Conservation (phyloP, 2,888 invertebrate genomes). For the Synanthedon andrenaeformis region DNA sequence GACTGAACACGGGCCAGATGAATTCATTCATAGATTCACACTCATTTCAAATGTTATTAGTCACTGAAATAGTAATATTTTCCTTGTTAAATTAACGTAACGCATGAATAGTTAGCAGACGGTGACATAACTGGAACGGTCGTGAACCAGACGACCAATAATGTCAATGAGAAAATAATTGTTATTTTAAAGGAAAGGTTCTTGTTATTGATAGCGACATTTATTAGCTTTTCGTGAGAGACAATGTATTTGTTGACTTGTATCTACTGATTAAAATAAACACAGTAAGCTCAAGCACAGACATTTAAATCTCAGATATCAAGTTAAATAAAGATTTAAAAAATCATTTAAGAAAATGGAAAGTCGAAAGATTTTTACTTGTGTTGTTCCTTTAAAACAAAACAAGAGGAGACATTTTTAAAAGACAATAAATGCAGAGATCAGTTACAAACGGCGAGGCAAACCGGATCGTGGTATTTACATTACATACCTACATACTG, state of each 20-base stretch:
- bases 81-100: not conserved
- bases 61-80: not conserved
- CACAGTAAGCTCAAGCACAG: too few relatives aligned
- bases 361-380: too few relatives aligned
- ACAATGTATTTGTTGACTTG: too few relatives aligned
- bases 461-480: constrained; percentile 30
- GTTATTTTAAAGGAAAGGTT: not conserved
- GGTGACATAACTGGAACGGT: not conserved
- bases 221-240: too few relatives aligned
- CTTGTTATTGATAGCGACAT: not conserved
- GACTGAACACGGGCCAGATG: constrained; percentile 29
- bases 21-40: constrained; percentile 22
- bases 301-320: too few relatives aligned
- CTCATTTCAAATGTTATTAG: not conserved
- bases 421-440: constrained; percentile 33
- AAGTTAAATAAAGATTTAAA: too few relatives aligned
- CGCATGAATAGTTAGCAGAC: not conserved
- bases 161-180: not conserved
- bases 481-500: constrained; percentile 10
- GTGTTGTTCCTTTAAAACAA: too few relatives aligned
- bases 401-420: constrained; percentile 12
- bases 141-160: not conserved
- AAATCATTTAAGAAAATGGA: too few relatives aligned
- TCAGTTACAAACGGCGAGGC: constrained; percentile 39
- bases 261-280: too few relatives aligned